Base-by-base conservation (phyloP, 2,113 vertebrate genomes). In the Microcebus ravelobensis region DNA sequence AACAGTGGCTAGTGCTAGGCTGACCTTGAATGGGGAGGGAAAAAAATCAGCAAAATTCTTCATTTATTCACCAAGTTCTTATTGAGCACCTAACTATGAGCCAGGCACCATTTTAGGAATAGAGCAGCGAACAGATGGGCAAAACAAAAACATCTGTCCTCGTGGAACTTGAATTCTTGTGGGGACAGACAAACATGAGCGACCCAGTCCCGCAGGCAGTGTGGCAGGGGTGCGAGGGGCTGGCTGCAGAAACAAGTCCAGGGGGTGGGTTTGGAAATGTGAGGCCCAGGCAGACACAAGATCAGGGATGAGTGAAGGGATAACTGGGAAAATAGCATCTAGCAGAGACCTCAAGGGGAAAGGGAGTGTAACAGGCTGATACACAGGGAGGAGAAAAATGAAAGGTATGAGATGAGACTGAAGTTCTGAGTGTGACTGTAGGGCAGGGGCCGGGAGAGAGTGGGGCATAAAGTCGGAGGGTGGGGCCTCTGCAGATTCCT, bases 251-350 rank as follows among this genome's bases (percentile, higher is more conserved):
- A 48, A 55, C 48, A 34, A 15, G n/a, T 6, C 13, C 4, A 2
- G 1, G 0, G 12, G 9, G 4, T 13, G 10, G 12, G 2, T 17
- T 9, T 7, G 2, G 17, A 14, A 65, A 34, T 79, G 8, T 0
- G 2, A 86, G 8, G 3, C 23, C 8, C 5, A 8, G 79, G 45
- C 5, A 34, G 87, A 0, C 77, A 10, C 63, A 4, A 50, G 63
- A 63, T 4, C 42, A 4, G 67, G 2, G 9, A 55, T 17, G 15
- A 8, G 61, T 39, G 61, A 42, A 79, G 68, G 8, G 68, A 23
- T 5, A 25, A 70, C 1, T 52, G 39, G 71, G 59, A 83, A 31
- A 27, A 52, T 3, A 67, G 18, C 15, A 15, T 29, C 5, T n/a
- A n/a, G 18, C 42, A 68, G 74, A 87, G 55, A 81, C 18, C 11